A percentile compares a stretch with the other conserved stretches of the same genome.
Evolutionary conservation across 1,140 invertebrate genomes (phyloP).

Genomic region (Venustaconcha ellipsiformis): DNA sequence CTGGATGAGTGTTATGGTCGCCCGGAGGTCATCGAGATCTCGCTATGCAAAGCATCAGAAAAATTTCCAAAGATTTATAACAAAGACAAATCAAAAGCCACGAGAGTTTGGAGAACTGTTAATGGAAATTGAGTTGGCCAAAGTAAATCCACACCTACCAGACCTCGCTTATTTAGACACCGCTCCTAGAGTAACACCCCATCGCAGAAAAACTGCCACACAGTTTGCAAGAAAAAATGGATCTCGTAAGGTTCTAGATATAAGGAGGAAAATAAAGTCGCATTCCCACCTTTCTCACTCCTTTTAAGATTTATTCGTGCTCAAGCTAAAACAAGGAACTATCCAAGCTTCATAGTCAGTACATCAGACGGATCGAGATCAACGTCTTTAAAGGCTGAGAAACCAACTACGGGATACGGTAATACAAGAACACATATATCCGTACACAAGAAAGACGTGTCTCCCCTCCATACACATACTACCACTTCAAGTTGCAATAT

Average conservation of each 20-base stretch:
- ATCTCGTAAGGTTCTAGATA: constrained; percentile 23
- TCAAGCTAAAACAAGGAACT: too few species aligned
- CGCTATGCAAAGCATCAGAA: too few species aligned
- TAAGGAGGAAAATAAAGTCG: constrained; percentile 14
- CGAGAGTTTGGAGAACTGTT: too few species aligned
- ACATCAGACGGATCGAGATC: too few species aligned
- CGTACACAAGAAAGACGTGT: not conserved
- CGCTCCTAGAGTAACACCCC: constrained; percentile 20
- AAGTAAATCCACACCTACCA: too few species aligned
- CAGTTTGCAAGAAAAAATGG: constrained; percentile 43
- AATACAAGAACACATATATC: constrained; percentile 6
- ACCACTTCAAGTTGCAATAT: not conserved
- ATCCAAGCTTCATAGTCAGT: not conserved
- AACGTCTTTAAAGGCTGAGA: not conserved
- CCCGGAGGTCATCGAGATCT: too few species aligned
- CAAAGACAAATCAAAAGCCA: too few species aligned
- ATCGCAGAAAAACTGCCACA: constrained; percentile 34
- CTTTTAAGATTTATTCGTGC: constrained; percentile 2
- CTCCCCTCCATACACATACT: not conserved
- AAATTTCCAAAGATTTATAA: too few species aligned
- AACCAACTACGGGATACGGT: not conserved
- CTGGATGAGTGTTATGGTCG: too few species aligned
- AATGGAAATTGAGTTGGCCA: too few species aligned
- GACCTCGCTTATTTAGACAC: constrained; percentile 23
- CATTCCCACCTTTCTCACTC: constrained; percentile 34